Percentiles rank a stretch among this genome's conserved stretches.
phyloP scores from a whole-genome alignment of 2,113 vertebrate genomes.

The Etia nguti region DNA sequence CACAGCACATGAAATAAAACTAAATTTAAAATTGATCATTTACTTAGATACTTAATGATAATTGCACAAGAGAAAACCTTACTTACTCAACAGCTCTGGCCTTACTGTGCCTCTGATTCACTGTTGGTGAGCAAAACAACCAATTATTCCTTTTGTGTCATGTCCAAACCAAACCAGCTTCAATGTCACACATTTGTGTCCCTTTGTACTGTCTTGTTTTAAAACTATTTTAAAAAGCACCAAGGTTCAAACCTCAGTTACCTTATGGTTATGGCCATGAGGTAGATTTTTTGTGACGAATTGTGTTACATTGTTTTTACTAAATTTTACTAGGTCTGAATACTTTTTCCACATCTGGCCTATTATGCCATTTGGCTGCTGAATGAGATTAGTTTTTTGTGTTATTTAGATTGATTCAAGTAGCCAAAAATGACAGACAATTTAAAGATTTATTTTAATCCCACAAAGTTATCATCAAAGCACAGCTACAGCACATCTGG shows the following conservation, averaged over 20 bases:
- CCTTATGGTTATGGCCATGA: not conserved
- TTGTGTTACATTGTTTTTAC: not conserved
- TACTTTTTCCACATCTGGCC: not conserved
- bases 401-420: not conserved
- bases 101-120: not conserved
- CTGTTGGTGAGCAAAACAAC: not conserved
- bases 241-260: not conserved
- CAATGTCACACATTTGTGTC: not conserved
- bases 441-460: not conserved
- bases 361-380: not conserved
- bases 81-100: not conserved
- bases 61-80: not conserved
- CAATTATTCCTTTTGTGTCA: not conserved
- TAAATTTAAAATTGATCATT: not conserved
- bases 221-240: not conserved
- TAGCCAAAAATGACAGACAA: not conserved
- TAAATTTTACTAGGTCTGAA: not conserved
- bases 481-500: not conserved
- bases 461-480: not conserved
- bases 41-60: not conserved
- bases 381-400: accelerated
- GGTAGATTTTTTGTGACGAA: not conserved
- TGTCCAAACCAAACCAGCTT: not conserved
- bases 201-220: not conserved
- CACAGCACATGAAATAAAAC: not conserved